phyloP scores from a whole-genome alignment of 2,888 invertebrate genomes.

The Ctenicera cuprea region DNA sequence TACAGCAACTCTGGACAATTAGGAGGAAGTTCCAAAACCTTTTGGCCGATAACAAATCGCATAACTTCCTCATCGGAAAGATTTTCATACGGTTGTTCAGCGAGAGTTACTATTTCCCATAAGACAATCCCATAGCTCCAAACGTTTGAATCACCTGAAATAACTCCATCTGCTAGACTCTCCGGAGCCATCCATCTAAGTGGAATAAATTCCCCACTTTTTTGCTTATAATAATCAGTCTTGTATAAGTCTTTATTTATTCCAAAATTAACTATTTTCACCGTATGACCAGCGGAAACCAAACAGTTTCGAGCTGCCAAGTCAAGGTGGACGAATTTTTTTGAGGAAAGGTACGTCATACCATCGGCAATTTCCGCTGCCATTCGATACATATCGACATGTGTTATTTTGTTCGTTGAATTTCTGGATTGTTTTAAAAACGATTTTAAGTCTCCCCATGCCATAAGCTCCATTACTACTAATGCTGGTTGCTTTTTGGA shows the following conservation, averaged over 20 bases:
- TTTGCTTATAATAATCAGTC: constrained; percentile 78
- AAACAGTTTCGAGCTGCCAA: constrained; percentile 84
- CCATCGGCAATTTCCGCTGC: constrained; percentile 85
- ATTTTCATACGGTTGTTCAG: constrained; percentile 85
- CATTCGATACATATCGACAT: constrained; percentile 79
- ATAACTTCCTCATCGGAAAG: constrained; percentile 79
- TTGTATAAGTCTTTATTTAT: constrained; percentile 82
- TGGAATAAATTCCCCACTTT: constrained; percentile 74
- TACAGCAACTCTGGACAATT: constrained; percentile 80
- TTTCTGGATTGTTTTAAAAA: constrained; percentile 76
- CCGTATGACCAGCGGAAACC: constrained; percentile 78
- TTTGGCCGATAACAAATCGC: constrained; percentile 75
- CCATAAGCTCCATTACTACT: constrained; percentile 89
- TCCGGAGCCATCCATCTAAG: constrained; percentile 86
- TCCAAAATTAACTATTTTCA: constrained; percentile 80
- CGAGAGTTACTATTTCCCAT: constrained; percentile 85
- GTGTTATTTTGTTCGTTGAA: constrained; percentile 69
- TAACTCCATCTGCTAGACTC: constrained; percentile 80
- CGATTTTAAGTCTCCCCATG: constrained; percentile 81
- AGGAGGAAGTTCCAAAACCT: constrained; percentile 77
- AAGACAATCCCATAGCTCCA: constrained; percentile 85
- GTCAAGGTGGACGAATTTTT: constrained; percentile 83
- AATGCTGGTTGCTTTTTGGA: constrained; percentile 80
- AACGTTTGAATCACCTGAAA: constrained; percentile 78
- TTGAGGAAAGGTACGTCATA: constrained; percentile 84